Percentiles rank a stretch among this genome's conserved stretches.
These are phyloP conservation scores for Pilophorus perplexus DNA, from an alignment of 2,888 invertebrate genomes.

Conservation along the genomic window DNA sequence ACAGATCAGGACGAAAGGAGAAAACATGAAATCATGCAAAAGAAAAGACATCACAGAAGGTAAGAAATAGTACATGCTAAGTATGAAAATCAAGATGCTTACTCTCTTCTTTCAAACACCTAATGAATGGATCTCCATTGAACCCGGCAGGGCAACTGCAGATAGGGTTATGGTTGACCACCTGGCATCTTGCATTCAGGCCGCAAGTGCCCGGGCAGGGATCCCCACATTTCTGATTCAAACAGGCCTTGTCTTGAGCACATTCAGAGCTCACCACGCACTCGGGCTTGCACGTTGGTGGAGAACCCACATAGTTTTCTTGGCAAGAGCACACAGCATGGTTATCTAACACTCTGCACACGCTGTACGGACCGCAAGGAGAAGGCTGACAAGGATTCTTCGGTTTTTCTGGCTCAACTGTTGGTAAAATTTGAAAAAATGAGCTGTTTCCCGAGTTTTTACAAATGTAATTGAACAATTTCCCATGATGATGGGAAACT, in stretches of 20 bases:
- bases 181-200: conserved; percentile 66
- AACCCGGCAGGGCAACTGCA: conserved; percentile 67
- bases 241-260: conserved; percentile 67
- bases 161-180: conserved; percentile 73
- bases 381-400: conserved; percentile 68
- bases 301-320: conserved; percentile 65
- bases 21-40: background rate
- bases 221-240: conserved; percentile 71
- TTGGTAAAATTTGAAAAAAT: conserved; percentile 37
- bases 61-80: background rate
- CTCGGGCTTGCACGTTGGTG: conserved; percentile 73
- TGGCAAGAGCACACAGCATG: conserved; percentile 74
- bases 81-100: conserved; percentile 39
- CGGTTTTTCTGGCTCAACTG: conserved; percentile 54
- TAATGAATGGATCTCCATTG: conserved; percentile 72
- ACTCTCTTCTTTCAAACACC: conserved; percentile 56
- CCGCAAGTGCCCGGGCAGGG: conserved; percentile 74
- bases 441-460: too few species aligned
- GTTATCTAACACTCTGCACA: conserved; percentile 61
- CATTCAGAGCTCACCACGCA: conserved; percentile 75
- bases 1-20: too few species aligned
- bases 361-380: conserved; percentile 76
- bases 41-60: background rate
- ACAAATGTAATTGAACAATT: too few species aligned
- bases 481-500: too few species aligned